A percentile compares a stretch with the other conserved stretches of the same genome.
These are phyloP conservation scores for Stenotaenia linearis DNA, from an alignment of 2,888 invertebrate species.

Conservation along the genomic window DNA sequence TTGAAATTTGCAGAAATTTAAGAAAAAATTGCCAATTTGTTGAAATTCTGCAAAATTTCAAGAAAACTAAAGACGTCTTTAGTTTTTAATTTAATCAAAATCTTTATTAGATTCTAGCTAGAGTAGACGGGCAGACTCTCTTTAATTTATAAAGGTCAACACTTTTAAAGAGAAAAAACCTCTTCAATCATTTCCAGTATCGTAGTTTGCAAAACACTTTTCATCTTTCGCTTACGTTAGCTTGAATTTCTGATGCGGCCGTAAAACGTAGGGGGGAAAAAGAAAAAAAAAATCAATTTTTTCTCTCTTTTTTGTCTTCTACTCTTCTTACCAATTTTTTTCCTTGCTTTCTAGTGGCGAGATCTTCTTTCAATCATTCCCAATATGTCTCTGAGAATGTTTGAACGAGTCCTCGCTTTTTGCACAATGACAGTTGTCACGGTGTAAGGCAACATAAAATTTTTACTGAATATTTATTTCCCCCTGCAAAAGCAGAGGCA, in stretches of 20 bases:
- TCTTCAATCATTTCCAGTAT: not conserved
- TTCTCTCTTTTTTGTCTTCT: conserved; percentile 21
- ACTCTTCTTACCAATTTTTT: not conserved
- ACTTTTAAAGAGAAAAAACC: not conserved
- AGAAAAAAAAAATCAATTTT: not conserved
- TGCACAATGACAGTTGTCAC: conserved; percentile 24
- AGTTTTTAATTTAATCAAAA: no score
- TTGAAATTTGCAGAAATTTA: no score
- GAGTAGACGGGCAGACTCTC: no score
- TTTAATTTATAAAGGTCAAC: not conserved
- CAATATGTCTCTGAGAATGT: conserved; percentile 23
- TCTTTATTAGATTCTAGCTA: no score
- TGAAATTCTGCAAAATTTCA: no score
- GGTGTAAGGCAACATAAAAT: conserved; percentile 13
- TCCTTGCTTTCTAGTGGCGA: not conserved
- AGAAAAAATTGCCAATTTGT: no score
- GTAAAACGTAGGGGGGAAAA: not conserved
- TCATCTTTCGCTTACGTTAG: conserved; percentile 8
- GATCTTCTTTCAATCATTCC: conserved; percentile 26
- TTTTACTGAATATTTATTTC: conserved; percentile 11
- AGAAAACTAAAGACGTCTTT: no score
- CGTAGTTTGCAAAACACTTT: not conserved
- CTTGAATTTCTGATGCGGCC: not conserved
- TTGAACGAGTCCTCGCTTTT: conserved; percentile 23
- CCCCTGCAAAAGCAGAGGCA: not conserved